phyloP scores from a whole-genome alignment of 2,888 invertebrate genomes.

The Cinara cedri region DNA sequence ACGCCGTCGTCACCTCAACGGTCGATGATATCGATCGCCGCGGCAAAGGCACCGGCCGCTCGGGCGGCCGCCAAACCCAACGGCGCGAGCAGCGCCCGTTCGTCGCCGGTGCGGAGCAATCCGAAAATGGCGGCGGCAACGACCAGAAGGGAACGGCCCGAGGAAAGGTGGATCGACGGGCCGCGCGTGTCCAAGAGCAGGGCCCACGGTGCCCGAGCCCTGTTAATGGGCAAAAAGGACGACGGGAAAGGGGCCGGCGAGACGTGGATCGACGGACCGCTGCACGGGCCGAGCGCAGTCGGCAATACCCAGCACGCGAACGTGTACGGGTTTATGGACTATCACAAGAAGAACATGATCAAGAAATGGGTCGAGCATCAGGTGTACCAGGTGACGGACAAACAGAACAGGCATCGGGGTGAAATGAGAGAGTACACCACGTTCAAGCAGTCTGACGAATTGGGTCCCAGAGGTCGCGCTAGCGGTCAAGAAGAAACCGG shows the following conservation, averaged over 20 bases:
- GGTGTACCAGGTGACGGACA: constrained; percentile 73
- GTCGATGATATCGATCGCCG: constrained; percentile 67
- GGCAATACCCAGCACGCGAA: constrained; percentile 33
- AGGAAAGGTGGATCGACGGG: constrained; percentile 97
- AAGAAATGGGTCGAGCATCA: constrained; percentile 92
- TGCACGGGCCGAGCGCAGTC: constrained; percentile 64
- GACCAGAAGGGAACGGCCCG: constrained; percentile 65
- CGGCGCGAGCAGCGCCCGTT: constrained; percentile 67
- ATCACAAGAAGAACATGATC: constrained; percentile 91
- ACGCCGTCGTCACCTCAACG: constrained; percentile 67
- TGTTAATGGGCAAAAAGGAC: constrained; percentile 57
- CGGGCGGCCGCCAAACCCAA: constrained; percentile 40
- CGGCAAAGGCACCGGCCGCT: constrained; percentile 59
- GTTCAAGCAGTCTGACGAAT: constrained; percentile 68
- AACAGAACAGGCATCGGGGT: constrained; percentile 67
- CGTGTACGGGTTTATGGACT: constrained; percentile 87
- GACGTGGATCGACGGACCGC: constrained; percentile 96
- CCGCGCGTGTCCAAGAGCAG: constrained; percentile 86
- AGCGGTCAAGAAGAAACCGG: constrained; percentile 60
- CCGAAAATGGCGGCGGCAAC: constrained; percentile 59
- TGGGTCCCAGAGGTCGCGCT: constrained; percentile 64
- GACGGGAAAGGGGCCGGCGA: constrained; percentile 67
- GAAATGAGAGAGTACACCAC: constrained; percentile 53
- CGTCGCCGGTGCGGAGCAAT: constrained; percentile 64
- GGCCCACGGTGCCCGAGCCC: constrained; percentile 75